A percentile compares a stretch with the other conserved stretches of the same genome.
These are phyloP conservation scores for Ormyrus labotus DNA, from an alignment of 2,888 invertebrate species.

Conservation along the genomic window DNA sequence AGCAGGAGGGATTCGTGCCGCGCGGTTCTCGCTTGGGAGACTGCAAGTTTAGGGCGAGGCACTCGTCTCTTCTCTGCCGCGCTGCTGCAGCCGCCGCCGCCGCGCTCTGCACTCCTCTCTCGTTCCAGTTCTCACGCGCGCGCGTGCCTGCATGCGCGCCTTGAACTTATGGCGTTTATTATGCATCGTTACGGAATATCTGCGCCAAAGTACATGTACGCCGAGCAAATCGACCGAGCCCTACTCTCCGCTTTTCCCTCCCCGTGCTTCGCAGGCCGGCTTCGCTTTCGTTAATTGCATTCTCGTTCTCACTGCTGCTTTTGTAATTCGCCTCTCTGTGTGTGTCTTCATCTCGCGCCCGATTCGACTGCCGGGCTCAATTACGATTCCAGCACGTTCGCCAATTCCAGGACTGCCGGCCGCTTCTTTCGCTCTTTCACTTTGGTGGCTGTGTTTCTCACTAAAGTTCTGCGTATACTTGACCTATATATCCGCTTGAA, in stretches of 20 bases:
- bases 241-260: no score
- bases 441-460: background rate
- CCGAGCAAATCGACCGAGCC: no score
- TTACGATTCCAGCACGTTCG: conserved; percentile 31
- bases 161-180: conserved; percentile 65
- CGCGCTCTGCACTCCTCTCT: conserved; percentile 55
- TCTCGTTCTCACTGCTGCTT: conserved; percentile 15
- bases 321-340: conserved; percentile 11
- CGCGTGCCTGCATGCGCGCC: conserved; percentile 51
- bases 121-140: conserved; percentile 74
- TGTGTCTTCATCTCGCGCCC: background rate
- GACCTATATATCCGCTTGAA: background rate
- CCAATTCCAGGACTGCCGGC: conserved; percentile 1
- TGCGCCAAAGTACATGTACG: conserved; percentile 4
- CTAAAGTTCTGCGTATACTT: background rate
- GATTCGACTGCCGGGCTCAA: conserved; percentile 29
- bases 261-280: background rate
- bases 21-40: background rate
- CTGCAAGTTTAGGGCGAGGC: conserved; percentile 52
- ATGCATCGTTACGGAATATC: conserved; percentile 65
- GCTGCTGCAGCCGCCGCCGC: background rate
- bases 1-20: background rate
- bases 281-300: conserved; percentile 45
- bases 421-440: background rate
- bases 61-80: conserved; percentile 62